phyloP scores from a whole-genome alignment of 1,140 invertebrate genomes.

The Physella acuta region DNA sequence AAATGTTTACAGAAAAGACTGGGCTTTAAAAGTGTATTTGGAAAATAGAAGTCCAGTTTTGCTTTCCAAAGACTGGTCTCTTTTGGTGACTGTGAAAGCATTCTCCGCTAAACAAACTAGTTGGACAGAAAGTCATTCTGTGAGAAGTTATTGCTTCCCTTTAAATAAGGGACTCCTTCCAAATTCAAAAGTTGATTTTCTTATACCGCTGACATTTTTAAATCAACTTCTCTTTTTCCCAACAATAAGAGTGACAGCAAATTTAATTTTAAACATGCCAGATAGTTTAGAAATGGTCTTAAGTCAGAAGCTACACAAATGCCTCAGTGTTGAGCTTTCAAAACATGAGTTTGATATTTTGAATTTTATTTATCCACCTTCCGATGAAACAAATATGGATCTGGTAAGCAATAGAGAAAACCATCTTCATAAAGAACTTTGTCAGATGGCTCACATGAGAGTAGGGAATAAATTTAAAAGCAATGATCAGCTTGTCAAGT shows the following conservation, averaged over 20 bases:
- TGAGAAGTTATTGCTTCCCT: not conserved
- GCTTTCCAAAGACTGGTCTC: not conserved
- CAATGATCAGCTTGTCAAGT: not conserved
- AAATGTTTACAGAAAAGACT: constrained; percentile 4
- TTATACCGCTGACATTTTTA: not conserved
- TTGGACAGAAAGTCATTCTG: not conserved
- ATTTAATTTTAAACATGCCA: not conserved
- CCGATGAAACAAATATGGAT: too few relatives aligned
- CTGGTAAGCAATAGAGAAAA: too few relatives aligned
- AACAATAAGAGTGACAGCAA: not conserved
- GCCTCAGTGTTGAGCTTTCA: not conserved
- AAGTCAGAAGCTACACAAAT: not conserved
- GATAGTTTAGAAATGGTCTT: not conserved
- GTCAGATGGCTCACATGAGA: constrained; percentile 1
- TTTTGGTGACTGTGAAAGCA: not conserved
- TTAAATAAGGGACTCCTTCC: not conserved
- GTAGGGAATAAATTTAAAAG: not conserved
- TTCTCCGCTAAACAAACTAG: not conserved
- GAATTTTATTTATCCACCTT: not conserved
- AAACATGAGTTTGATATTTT: constrained; percentile 6
- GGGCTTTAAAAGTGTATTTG: not conserved
- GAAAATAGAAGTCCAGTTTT: not conserved
- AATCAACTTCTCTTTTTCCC: not conserved
- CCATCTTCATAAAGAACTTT: not conserved
- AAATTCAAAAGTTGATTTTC: constrained; percentile 2